phyloP scores from a whole-genome alignment of 2,888 invertebrate genomes.

The Spodoptera picta region DNA sequence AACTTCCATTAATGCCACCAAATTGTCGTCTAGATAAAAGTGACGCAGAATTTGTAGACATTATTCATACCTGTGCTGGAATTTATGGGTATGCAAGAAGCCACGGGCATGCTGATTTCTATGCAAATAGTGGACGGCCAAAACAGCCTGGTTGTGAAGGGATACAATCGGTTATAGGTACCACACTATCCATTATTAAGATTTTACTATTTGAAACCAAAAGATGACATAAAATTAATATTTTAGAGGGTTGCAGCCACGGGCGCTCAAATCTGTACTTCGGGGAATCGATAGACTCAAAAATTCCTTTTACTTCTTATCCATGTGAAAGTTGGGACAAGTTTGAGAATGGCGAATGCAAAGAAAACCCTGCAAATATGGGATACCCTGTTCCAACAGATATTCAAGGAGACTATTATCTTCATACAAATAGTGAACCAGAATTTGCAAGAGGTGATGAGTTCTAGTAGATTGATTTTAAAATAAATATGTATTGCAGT shows the following conservation, averaged over 20 bases:
- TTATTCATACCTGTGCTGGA: constrained; percentile 92
- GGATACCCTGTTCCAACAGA: constrained; percentile 82
- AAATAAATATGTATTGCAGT: no score
- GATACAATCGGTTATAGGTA: constrained; percentile 74
- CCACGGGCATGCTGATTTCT: constrained; percentile 92
- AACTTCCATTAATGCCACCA: constrained; percentile 75
- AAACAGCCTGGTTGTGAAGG: constrained; percentile 91
- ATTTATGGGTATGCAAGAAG: constrained; percentile 89
- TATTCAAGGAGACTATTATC: constrained; percentile 88
- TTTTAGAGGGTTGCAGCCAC: constrained; percentile 91
- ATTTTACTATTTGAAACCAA: neutral
- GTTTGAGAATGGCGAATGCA: constrained; percentile 80
- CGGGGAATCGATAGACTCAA: constrained; percentile 90
- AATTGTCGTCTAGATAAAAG: constrained; percentile 86
- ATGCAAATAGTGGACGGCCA: constrained; percentile 91
- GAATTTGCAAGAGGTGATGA: constrained; percentile 84
- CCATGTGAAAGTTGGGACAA: constrained; percentile 88
- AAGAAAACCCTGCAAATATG: constrained; percentile 79
- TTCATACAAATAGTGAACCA: constrained; percentile 88
- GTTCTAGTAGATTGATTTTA: neutral
- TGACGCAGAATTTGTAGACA: constrained; percentile 92
- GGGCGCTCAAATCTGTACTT: constrained; percentile 90
- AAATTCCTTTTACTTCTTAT: constrained; percentile 85
- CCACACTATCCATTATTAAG: neutral
- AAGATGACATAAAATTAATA: constrained; percentile 17